Percentiles rank a stretch among this genome's conserved stretches.
phyloP scores from a whole-genome alignment of 2,888 invertebrate genomes.

The Phasia obesa region DNA sequence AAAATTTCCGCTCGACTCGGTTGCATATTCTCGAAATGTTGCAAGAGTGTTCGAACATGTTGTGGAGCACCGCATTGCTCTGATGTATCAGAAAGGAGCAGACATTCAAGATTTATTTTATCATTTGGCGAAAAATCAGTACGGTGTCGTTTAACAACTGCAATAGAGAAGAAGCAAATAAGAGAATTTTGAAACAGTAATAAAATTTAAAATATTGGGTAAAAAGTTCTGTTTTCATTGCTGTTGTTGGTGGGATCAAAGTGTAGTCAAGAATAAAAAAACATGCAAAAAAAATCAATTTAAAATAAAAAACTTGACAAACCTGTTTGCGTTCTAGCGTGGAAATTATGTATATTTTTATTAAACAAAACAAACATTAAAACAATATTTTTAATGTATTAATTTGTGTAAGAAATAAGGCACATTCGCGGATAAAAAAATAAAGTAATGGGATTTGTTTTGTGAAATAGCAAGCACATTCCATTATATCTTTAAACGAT shows the following conservation, averaged over 20 bases:
- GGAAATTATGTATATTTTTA: no score
- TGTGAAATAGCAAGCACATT: no score
- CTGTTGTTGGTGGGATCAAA: conserved; percentile 21
- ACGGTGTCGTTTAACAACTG: conserved; percentile 46
- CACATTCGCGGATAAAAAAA: no score
- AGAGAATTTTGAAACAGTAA: conserved; percentile 34
- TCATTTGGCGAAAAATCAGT: conserved; percentile 31
- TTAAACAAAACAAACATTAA: no score
- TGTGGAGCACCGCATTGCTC: conserved; percentile 74
- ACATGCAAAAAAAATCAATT: conserved; percentile 31
- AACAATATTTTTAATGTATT: not conserved
- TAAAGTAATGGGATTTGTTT: no score
- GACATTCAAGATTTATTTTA: conserved; percentile 57
- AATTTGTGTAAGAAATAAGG: no score
- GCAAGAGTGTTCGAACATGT: conserved; percentile 76
- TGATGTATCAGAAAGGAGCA: conserved; percentile 77
- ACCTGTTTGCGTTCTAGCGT: conserved; percentile 43
- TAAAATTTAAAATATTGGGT: conserved; percentile 1
- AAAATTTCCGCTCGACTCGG: conserved; percentile 75
- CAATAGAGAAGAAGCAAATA: conserved; percentile 49
- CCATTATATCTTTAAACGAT: no score
- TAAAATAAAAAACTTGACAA: conserved; percentile 22
- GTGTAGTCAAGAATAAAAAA: conserved; percentile 33
- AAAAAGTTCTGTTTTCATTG: not conserved
- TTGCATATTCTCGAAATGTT: conserved; percentile 57